A percentile compares a stretch with the other conserved stretches of the same genome.
Evolutionary conservation across 1,140 invertebrate species (phyloP).

Genomic region (Argopecten irradians): DNA sequence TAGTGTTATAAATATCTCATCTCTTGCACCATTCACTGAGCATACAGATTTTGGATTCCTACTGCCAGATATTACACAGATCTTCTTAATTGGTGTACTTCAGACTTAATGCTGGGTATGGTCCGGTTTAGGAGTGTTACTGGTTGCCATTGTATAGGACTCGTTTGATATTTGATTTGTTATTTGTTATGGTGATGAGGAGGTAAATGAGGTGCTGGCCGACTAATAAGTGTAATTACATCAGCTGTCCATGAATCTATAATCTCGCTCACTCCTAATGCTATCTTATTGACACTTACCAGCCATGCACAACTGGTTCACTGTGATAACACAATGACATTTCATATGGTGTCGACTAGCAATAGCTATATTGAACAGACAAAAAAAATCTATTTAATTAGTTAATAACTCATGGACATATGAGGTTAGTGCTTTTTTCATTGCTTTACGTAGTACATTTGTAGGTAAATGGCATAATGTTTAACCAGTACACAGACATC

Average conservation of each 20-base stretch:
- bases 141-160: background rate
- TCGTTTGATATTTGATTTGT: background rate
- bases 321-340: background rate
- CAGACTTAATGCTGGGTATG: no score
- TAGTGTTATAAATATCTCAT: no score
- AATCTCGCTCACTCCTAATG: background rate
- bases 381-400: background rate
- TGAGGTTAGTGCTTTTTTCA: no score
- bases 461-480: no score
- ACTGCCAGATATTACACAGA: no score
- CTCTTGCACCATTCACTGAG: no score
- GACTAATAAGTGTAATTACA: background rate
- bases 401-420: no score
- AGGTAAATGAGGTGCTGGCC: background rate
- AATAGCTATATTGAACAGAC: background rate
- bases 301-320: background rate
- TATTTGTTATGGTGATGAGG: background rate
- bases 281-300: background rate
- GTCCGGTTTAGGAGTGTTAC: no score
- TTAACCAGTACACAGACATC: no score
- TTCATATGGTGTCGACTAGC: background rate
- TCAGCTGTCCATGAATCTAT: background rate
- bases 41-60: no score
- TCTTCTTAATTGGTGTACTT: no score
- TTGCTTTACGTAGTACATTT: no score